Evolutionary conservation across 1,140 invertebrate genomes (phyloP), one percentile per base, ranked within the genome.

Genomic region (Eulimnadia texana): DNA sequence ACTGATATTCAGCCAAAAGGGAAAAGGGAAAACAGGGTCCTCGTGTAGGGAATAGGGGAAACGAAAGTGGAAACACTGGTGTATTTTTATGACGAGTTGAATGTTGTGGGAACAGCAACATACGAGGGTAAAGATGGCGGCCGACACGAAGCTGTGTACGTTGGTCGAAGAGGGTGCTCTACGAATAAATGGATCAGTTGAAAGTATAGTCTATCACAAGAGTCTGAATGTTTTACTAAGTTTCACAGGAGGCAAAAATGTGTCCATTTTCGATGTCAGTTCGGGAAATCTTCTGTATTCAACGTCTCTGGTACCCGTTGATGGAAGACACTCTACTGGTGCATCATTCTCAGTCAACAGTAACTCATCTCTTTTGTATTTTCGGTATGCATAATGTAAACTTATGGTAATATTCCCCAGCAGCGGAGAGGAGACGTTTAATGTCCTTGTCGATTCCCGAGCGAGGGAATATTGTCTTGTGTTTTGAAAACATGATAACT

Each of bases 401-500:
- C 27, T 19, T 20, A 20, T 47, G 10, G 33, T n/a, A 16, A 57
- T 29, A 1, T 42, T 25, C 2, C 9, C n/a, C 25, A 29, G 52
- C 29, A 6, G 50, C 58, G 54, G 55, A 50, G 57, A 63, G 56
- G 19, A 56, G 55, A 54, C 50, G 27, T 53, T 28, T 23, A 61
- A 52, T 92, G 91, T 73, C 79, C 90, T 69, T 73, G n/a, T n/a
- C 83, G 56, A 16, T 61, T 23, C 49, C 60, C 10, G 82, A 82
- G 63, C 81, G 85, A 68, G 88, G 91, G 70, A 84, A 85, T 73
- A 79, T 93, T 57, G 78, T 93, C 62, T 83, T 90, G 68, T 85
- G 84, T 73, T 86, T 91, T 79, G 83, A 82, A 57, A 78, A 80
- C 68, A 82, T 83, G 61, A 77, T 93, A 61, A 88, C 89, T 61